Percentiles rank a stretch among this genome's conserved stretches.
These are phyloP conservation scores for Pseudoatta argentina DNA, from an alignment of 1,140 invertebrate genomes.

Conservation along the genomic window DNA sequence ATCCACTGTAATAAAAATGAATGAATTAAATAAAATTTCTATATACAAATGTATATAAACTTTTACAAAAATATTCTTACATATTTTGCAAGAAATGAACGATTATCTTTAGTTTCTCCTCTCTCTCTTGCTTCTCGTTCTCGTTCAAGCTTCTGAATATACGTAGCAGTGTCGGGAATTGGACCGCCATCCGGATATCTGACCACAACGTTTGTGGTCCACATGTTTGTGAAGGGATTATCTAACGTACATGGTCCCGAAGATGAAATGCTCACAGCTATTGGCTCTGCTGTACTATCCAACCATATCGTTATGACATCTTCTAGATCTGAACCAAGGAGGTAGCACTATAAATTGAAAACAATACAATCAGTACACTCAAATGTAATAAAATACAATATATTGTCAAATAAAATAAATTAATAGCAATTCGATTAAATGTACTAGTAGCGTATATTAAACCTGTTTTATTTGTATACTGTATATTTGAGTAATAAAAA, in stretches of 20 bases:
- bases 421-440: background rate
- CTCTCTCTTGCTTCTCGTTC: conserved; percentile 96
- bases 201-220: conserved; percentile 81
- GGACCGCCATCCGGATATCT: conserved; percentile 83
- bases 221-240: conserved; percentile 78
- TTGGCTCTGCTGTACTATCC: conserved; percentile 80
- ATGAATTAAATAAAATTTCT: background rate
- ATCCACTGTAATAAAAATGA: conserved; percentile 92
- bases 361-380: background rate
- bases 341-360: conserved; percentile 84
- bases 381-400: background rate
- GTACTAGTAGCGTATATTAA: too few species aligned
- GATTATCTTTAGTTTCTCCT: conserved; percentile 96
- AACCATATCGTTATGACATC: conserved; percentile 82
- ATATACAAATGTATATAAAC: background rate
- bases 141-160: conserved; percentile 96
- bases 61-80: conserved; percentile 88
- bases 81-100: conserved; percentile 98
- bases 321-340: conserved; percentile 85
- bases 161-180: conserved; percentile 95
- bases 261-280: conserved; percentile 80
- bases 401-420: background rate
- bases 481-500: too few species aligned
- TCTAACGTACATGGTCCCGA: conserved; percentile 76
- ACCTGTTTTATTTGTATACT: too few species aligned